phyloP scores from a whole-genome alignment of 2,797 vertebrate genomes.

The Crocidura indochinensis region DNA sequence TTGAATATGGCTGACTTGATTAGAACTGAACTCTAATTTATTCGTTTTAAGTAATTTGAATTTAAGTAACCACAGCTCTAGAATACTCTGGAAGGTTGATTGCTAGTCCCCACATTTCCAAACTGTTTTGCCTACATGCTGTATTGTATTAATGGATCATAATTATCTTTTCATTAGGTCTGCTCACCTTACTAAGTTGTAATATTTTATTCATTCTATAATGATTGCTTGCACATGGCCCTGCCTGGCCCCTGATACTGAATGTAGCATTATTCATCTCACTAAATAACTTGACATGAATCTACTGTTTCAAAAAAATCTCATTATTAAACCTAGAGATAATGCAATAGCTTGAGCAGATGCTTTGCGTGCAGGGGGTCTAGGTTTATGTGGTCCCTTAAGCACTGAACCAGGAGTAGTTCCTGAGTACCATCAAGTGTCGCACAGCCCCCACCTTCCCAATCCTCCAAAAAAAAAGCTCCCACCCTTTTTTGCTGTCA shows the following conservation, averaged over 20 bases:
- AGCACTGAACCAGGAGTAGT: too few species aligned
- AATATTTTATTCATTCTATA: not conserved
- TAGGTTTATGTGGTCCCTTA: too few species aligned
- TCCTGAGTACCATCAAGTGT: too few species aligned
- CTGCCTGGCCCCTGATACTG: not conserved
- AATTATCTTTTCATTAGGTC: not conserved
- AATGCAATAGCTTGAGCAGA: too few species aligned
- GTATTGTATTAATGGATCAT: not conserved
- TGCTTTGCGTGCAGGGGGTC: too few species aligned
- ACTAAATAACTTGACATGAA: not conserved
- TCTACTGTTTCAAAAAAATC: not conserved
- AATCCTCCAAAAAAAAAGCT: too few species aligned
- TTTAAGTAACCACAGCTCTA: conserved; percentile 6
- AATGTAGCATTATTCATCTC: not conserved
- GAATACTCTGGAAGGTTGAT: not conserved
- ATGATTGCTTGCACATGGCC: not conserved
- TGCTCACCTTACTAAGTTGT: not conserved
- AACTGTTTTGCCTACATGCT: not conserved
- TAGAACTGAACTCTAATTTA: not conserved
- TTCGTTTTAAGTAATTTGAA: conserved; percentile 46
- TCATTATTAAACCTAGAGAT: too few species aligned
- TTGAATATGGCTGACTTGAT: not conserved
- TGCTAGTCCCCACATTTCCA: not conserved
- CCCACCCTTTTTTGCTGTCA: not conserved
- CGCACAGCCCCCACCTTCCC: too few species aligned